These are phyloP conservation scores for Tetramorium parvispinum DNA, from an alignment of 1,140 invertebrate species.

Conservation along the genomic window DNA sequence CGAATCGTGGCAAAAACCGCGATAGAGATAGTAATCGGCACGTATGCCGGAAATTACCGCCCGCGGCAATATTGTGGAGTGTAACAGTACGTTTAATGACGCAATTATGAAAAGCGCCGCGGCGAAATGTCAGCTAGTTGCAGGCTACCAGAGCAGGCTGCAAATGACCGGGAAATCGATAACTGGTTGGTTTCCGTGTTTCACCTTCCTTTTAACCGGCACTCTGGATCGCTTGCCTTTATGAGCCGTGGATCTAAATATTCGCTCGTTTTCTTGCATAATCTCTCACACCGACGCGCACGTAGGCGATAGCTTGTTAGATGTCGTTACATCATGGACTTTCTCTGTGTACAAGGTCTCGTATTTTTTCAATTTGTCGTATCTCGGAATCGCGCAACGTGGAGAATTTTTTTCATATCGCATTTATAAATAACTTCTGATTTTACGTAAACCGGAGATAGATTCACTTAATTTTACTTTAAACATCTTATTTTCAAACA, in stretches of 20 bases:
- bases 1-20: not conserved
- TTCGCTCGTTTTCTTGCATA: slow-evolving; percentile 21
- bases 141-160: not conserved
- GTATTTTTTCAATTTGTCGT: not conserved
- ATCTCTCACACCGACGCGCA: not conserved
- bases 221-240: slow-evolving; percentile 13
- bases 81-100: slow-evolving; percentile 38
- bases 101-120: slow-evolving; percentile 33
- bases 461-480: not conserved
- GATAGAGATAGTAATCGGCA: slow-evolving; percentile 7
- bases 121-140: slow-evolving; percentile 34
- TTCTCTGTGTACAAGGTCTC: slow-evolving; percentile 22
- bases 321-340: slow-evolving; percentile 21
- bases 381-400: not conserved
- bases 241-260: not conserved
- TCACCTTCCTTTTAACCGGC: not conserved
- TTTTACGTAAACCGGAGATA: no score
- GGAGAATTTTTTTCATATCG: not conserved
- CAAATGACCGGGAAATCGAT: slow-evolving; percentile 8
- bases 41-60: slow-evolving; percentile 33
- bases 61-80: not conserved
- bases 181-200: slow-evolving; percentile 1
- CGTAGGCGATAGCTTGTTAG: slow-evolving; percentile 1
- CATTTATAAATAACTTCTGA: no score
- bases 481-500: not conserved